phyloP scores from a whole-genome alignment of 2,797 vertebrate genomes.

The Paguma larvata region DNA sequence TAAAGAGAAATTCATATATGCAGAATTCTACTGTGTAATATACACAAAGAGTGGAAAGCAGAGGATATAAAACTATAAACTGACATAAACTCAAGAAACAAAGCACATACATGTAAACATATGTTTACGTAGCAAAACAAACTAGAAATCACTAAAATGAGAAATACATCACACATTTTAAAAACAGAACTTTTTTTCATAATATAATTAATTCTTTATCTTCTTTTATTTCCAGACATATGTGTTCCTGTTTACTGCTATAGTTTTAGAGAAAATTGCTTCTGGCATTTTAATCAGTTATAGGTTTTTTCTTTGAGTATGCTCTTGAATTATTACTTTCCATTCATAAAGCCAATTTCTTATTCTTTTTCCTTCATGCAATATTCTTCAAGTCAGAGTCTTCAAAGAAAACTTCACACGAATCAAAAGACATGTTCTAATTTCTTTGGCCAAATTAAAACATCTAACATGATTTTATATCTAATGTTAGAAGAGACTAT shows the following conservation, averaged over 20 bases:
- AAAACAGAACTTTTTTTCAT: neutral
- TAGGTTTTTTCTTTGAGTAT: neutral
- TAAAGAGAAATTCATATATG: neutral
- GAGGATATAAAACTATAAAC: neutral
- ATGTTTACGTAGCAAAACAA: neutral
- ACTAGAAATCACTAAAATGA: slow-evolving; percentile 22
- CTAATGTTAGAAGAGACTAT: neutral
- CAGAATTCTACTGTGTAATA: neutral
- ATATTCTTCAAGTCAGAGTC: neutral
- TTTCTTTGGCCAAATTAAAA: slow-evolving; percentile 2
- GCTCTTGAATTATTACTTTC: neutral
- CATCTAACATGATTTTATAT: neutral
- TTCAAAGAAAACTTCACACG: slow-evolving; percentile 3
- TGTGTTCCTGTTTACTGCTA: neutral
- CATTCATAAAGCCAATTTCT: neutral
- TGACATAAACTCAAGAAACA: slow-evolving; percentile 17
- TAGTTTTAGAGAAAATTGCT: neutral
- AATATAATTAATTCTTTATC: neutral
- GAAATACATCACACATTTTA: neutral
- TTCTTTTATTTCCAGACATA: neutral
- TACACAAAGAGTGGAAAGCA: neutral
- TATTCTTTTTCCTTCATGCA: neutral
- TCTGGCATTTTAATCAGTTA: slow-evolving; percentile 11
- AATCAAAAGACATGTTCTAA: neutral
- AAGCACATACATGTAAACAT: neutral